These are phyloP conservation scores for Syrrhaptes paradoxus DNA, from an alignment of 2,113 vertebrate genomes.

Conservation along the genomic window DNA sequence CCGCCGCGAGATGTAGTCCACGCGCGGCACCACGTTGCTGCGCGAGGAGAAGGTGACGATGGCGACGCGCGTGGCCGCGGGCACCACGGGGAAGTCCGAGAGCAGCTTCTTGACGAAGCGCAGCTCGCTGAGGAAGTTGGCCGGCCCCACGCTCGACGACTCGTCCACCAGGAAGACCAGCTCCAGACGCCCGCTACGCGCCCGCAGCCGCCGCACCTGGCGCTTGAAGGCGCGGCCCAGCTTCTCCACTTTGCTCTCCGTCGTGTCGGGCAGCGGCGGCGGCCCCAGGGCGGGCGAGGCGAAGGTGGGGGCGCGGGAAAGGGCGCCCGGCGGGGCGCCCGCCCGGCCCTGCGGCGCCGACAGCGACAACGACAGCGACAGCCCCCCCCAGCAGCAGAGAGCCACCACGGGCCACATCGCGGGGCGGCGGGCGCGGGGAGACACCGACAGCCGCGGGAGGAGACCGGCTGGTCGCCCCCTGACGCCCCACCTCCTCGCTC, in stretches of 20 bases:
- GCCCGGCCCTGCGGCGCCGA: slow-evolving; percentile 35
- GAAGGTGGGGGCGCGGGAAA: slow-evolving; percentile 38
- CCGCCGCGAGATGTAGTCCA: slow-evolving; percentile 91
- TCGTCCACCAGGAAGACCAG: slow-evolving; percentile 97
- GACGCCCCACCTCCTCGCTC: background rate
- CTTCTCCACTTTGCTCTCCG: slow-evolving; percentile 87
- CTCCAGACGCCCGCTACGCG: slow-evolving; percentile 85
- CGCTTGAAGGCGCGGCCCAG: slow-evolving; percentile 89
- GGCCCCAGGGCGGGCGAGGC: background rate
- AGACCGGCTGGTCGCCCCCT: slow-evolving; percentile 24
- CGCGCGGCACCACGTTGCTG: slow-evolving; percentile 91
- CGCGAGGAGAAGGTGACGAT: slow-evolving; percentile 96
- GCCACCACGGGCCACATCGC: slow-evolving; percentile 74
- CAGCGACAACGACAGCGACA: slow-evolving; percentile 18
- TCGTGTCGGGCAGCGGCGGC: slow-evolving; percentile 75
- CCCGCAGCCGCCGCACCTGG: slow-evolving; percentile 88
- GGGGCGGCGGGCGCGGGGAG: background rate
- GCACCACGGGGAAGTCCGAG: slow-evolving; percentile 93
- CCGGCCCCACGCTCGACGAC: slow-evolving; percentile 92
- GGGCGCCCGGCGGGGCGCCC: slow-evolving; percentile 29
- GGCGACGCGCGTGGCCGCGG: slow-evolving; percentile 91
- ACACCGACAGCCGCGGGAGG: background rate
- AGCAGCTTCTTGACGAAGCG: slow-evolving; percentile 95
- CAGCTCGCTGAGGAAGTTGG: slow-evolving; percentile 94
- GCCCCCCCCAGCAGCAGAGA: slow-evolving; percentile 68